Evolutionary conservation across 2,113 vertebrate genomes (phyloP).

Genomic region (Collichthys lucidus): DNA sequence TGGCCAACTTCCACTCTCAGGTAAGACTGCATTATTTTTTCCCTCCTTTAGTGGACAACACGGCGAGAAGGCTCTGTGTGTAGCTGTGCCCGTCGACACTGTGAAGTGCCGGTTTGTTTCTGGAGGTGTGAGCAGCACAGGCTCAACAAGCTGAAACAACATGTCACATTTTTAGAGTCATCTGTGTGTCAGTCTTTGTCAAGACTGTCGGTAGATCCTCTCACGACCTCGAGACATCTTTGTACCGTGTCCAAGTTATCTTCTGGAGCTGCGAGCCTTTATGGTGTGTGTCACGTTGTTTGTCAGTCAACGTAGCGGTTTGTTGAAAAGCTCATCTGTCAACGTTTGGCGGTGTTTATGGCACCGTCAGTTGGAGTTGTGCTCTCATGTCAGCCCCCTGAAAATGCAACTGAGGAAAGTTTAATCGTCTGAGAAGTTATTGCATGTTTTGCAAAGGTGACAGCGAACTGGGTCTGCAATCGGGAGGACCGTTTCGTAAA

Average conservation of each 20-base stretch:
- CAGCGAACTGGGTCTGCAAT: neutral
- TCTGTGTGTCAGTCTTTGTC: conserved; percentile 7
- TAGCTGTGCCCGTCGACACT: conserved; percentile 13
- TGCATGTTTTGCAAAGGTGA: neutral
- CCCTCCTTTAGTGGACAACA: neutral
- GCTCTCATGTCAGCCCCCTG: conserved; percentile 1
- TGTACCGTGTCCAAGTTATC: neutral
- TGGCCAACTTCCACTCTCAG: conserved; percentile 98
- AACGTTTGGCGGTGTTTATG: neutral
- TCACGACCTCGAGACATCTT: neutral
- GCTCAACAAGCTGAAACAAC: conserved; percentile 20
- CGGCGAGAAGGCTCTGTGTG: neutral
- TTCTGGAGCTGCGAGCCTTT: neutral
- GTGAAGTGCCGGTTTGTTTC: conserved; percentile 32
- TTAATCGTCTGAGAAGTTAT: neutral
- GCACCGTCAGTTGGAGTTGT: neutral
- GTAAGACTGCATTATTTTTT: conserved; percentile 81
- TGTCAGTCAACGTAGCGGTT: neutral
- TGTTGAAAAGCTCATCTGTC: neutral
- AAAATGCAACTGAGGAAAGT: neutral
- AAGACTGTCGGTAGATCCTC: conserved; percentile 7
- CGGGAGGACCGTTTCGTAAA: neutral
- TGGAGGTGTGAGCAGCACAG: conserved; percentile 33
- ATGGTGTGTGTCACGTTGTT: neutral
- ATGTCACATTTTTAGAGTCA: neutral